Base-by-base conservation (phyloP, 2,888 invertebrate species). In the Zaprionus lineosus region DNA sequence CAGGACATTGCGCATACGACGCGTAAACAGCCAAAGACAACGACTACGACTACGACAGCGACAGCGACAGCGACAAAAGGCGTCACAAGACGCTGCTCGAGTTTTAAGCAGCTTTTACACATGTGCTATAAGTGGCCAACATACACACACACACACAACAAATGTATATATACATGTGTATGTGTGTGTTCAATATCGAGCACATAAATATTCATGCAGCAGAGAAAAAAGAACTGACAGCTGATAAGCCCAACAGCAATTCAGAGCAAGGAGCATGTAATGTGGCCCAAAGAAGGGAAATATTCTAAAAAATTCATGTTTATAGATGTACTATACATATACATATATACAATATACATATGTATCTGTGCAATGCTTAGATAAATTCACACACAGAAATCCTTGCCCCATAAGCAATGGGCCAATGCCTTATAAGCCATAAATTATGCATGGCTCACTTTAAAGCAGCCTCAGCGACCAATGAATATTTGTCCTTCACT, bases 381-480 rank as follows among this genome's bases (percentile, higher is more conserved):
- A 78, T 78, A 78, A 79, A 62, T 78, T 60, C 50, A 75, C 76
- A 75, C 85, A 55, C 55, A 61, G n/a, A n/a, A 26, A 46, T 51
- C 40, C 61, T 29, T 50, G 36, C 28, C 50, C 33, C 41, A 24
- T n/a, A n/a, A n/a, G n/a, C n/a, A n/a, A n/a, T n/a, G n/a, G n/a
- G n/a, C 19, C 56, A 37, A 21, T 57, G 50, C 46, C 58, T 57
- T 67, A 65, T 64, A 63, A 63, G 77, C 84, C 61, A 86, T 81
- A 81, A 86, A 86, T 86, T 81, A 86, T 81, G 86, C 86, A 86
- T 81, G 65, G 65, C 84, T 69, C 70, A 76, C 77, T 84, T 84
- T 84, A 61, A 59, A 82, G 63, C 78, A 53, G 68, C 58, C 50
- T 74, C 58, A 31, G 31, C 24, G n/a, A n/a, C n/a, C n/a, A n/a